Evolutionary conservation across 1,140 invertebrate genomes (phyloP).

Genomic region (Sarcophaga bullata): DNA sequence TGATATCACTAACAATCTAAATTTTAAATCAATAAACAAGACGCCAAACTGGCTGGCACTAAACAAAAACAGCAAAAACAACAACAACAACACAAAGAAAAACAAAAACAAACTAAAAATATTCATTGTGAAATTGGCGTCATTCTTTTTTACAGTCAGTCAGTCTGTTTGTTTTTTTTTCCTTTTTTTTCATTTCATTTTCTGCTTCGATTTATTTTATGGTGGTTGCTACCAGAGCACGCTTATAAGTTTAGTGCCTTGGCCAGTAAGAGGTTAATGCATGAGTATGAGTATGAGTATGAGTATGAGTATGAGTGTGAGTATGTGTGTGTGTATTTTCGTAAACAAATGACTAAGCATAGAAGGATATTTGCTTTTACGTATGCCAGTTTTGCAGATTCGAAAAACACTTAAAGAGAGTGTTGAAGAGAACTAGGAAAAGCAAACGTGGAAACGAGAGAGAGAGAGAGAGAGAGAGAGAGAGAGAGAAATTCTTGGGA

Average conservation of each 20-base stretch:
- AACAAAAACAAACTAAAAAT: background rate
- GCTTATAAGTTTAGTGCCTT: background rate
- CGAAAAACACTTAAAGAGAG: background rate
- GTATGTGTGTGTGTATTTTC: background rate
- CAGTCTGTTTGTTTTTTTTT: too few species aligned
- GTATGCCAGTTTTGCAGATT: too few species aligned
- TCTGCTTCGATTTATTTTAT: background rate
- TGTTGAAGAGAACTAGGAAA: background rate
- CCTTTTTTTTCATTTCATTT: too few species aligned
- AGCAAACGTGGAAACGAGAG: background rate
- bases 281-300: background rate
- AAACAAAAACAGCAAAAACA: too few species aligned
- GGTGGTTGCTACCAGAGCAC: background rate
- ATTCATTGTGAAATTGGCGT: constrained; percentile 35
- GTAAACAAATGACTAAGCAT: constrained; percentile 37
- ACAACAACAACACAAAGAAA: background rate
- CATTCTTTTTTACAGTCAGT: constrained; percentile 15
- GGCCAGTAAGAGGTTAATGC: background rate
- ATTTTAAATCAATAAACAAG: constrained; percentile 37
- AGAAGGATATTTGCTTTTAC: constrained; percentile 10
- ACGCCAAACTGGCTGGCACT: constrained; percentile 25
- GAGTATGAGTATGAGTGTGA: background rate
- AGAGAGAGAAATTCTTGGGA: too few species aligned
- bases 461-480: background rate
- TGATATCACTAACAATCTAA: constrained; percentile 39